Conservation (phyloP, 2,113 vertebrate genomes). For the Ophthalmolycus amberensis region DNA sequence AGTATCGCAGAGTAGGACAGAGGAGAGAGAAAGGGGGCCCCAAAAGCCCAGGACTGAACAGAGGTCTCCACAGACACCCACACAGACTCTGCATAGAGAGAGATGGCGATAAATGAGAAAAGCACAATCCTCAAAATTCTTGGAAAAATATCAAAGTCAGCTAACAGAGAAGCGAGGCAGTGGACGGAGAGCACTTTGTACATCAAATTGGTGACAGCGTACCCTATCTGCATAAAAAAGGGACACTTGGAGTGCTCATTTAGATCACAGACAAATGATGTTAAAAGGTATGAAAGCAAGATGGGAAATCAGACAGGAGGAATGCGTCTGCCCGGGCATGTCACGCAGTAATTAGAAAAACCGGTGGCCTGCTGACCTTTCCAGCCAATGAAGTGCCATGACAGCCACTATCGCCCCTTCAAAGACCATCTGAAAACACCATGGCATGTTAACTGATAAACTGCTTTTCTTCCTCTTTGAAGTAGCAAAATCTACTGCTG, state of each 20-base stretch:
- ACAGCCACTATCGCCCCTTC: conserved; percentile 65
- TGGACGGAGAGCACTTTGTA: conserved; percentile 10
- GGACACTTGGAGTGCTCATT: conserved; percentile 27
- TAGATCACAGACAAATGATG: conserved; percentile 24
- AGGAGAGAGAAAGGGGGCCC: conserved; percentile 39
- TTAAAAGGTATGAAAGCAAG: conserved; percentile 43
- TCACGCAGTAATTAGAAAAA: conserved; percentile 78
- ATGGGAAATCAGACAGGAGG: conserved; percentile 60
- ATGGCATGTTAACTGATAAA: conserved; percentile 69
- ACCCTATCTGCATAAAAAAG: background rate
- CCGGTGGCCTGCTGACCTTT: conserved; percentile 68
- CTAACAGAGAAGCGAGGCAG: conserved; percentile 14
- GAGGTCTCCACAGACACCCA: conserved; percentile 55
- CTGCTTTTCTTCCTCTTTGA: conserved; percentile 65
- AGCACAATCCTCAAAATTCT: conserved; percentile 22
- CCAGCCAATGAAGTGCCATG: conserved; percentile 59
- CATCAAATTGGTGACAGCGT: background rate
- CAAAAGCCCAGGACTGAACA: conserved; percentile 34
- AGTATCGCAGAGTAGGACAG: conserved; percentile 33
- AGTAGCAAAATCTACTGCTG: conserved; percentile 39
- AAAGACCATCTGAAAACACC: conserved; percentile 62
- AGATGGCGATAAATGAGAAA: conserved; percentile 28
- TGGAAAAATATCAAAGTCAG: conserved; percentile 34
- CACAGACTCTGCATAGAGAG: conserved; percentile 40
- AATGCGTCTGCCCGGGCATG: conserved; percentile 67